Percentiles rank a stretch among this genome's conserved stretches.
Conservation (phyloP, 2,113 vertebrate genomes). For the Tautogolabrus adspersus region DNA sequence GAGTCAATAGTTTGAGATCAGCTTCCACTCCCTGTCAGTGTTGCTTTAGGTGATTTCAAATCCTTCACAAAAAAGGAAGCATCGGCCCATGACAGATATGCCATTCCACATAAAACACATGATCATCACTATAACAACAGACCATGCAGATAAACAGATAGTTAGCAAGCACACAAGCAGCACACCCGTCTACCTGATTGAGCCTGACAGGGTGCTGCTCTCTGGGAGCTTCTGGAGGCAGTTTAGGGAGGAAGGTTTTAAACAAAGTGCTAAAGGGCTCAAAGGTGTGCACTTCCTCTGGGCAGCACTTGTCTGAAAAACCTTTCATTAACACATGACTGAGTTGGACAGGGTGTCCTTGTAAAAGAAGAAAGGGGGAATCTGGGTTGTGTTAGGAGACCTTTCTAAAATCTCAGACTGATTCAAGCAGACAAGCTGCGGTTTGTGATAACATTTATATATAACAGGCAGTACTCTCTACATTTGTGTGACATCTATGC, state of each 20-base stretch:
- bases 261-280: conserved; percentile 40
- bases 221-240: conserved; percentile 35
- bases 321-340: conserved; percentile 55
- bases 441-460: conserved; percentile 6
- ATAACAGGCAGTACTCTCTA: neutral
- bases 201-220: conserved; percentile 43
- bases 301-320: conserved; percentile 32
- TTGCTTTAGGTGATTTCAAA: conserved; percentile 41
- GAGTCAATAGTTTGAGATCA: conserved; percentile 43
- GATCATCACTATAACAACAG: conserved; percentile 7
- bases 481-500: neutral
- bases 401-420: conserved; percentile 33
- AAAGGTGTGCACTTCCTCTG: conserved; percentile 55
- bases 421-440: conserved; percentile 1
- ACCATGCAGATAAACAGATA: neutral
- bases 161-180: conserved; percentile 12
- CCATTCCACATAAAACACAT: conserved; percentile 27
- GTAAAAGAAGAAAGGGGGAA: conserved; percentile 33
- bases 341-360: conserved; percentile 48
- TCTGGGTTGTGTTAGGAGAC: conserved; percentile 65
- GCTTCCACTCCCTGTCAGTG: conserved; percentile 50
- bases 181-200: conserved; percentile 25
- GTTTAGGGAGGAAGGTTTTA: conserved; percentile 51
- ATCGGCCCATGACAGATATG: conserved; percentile 23
- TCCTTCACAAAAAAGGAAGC: conserved; percentile 29